phyloP scores from a whole-genome alignment of 2,888 invertebrate genomes.

The Pandemis corylana region DNA sequence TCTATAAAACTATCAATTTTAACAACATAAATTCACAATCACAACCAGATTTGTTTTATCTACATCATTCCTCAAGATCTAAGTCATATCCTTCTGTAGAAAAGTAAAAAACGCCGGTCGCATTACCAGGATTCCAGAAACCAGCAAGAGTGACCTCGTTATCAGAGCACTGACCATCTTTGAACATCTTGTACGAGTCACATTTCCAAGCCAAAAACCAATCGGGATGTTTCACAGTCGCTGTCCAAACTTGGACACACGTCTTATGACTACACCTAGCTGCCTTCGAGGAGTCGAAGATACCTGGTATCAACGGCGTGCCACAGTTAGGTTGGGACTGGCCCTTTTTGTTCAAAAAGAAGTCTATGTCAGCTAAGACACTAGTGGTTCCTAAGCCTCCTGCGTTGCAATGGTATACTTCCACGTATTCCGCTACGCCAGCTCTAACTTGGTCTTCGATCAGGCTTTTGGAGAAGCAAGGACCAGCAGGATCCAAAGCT shows the following conservation, averaged over 20 bases:
- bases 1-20: not conserved
- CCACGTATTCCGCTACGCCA: slow-evolving; percentile 85
- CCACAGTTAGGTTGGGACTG: slow-evolving; percentile 83
- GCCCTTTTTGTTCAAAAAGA: slow-evolving; percentile 86
- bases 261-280: slow-evolving; percentile 74
- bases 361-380: slow-evolving; percentile 83
- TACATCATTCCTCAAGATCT: not conserved
- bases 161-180: slow-evolving; percentile 58
- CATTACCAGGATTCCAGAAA: slow-evolving; percentile 72
- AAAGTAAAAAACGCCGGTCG: slow-evolving; percentile 72
- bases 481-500: slow-evolving; percentile 77
- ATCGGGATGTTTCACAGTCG: slow-evolving; percentile 64
- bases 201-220: slow-evolving; percentile 70
- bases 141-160: slow-evolving; percentile 68
- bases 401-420: slow-evolving; percentile 86
- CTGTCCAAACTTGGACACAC: slow-evolving; percentile 70
- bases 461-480: slow-evolving; percentile 72
- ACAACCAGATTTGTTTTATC: not conserved
- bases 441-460: slow-evolving; percentile 78
- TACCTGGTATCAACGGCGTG: slow-evolving; percentile 66
- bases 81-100: slow-evolving; percentile 64
- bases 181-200: slow-evolving; percentile 66
- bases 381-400: slow-evolving; percentile 80
- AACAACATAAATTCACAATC: not conserved
- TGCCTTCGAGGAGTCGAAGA: slow-evolving; percentile 70